Percentiles rank a stretch among this genome's conserved stretches.
These are phyloP conservation scores for Coluber constrictor DNA, from an alignment of 2,797 vertebrate species.

Conservation along the genomic window DNA sequence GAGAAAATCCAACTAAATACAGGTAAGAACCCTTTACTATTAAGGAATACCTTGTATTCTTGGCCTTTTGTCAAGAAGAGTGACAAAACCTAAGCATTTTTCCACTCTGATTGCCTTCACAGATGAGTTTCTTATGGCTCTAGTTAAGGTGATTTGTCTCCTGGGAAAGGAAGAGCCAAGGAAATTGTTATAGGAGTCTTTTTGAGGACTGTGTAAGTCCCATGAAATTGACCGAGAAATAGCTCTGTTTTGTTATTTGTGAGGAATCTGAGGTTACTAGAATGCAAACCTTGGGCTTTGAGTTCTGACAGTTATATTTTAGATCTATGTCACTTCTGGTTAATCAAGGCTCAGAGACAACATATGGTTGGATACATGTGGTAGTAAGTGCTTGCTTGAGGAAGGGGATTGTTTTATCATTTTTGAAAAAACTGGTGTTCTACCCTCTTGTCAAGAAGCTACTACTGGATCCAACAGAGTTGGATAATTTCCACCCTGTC, in stretches of 20 bases:
- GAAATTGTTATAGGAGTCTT: neutral
- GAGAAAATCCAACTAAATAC: neutral
- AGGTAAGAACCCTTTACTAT: neutral
- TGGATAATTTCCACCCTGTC: neutral
- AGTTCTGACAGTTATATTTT: neutral
- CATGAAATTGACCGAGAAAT: neutral
- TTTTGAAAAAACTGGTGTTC: neutral
- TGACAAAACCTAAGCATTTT: neutral
- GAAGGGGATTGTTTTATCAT: neutral
- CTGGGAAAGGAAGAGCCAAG: neutral
- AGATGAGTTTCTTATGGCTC: neutral
- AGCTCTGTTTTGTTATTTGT: neutral
- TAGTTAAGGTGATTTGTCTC: neutral
- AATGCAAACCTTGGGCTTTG: neutral
- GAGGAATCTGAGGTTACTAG: neutral
- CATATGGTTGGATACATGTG: neutral
- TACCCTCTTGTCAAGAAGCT: neutral
- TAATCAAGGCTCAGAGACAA: neutral
- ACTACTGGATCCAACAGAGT: neutral
- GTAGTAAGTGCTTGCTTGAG: neutral
- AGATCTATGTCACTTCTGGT: neutral
- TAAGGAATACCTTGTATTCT: neutral
- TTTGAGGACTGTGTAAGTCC: neutral
- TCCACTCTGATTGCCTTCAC: neutral
- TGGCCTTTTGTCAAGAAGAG: neutral